phyloP scores from a whole-genome alignment of 2,113 vertebrate species.

The Sceloporus tristichus region DNA sequence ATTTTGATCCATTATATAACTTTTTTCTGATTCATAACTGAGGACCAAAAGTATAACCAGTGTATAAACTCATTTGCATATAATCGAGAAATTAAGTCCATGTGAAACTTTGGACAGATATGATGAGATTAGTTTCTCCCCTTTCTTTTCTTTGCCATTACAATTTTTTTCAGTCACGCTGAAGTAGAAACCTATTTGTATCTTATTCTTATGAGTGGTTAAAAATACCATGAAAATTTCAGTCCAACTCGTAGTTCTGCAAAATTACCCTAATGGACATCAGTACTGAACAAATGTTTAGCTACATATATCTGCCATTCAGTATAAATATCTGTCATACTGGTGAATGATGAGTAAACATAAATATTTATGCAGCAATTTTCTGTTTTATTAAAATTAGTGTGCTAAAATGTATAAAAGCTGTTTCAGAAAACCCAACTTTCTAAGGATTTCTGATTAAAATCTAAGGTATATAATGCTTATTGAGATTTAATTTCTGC shows the following conservation, averaged over 20 bases:
- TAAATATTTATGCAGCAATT: background rate
- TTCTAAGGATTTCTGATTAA: background rate
- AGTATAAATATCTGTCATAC: background rate
- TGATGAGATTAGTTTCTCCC: background rate
- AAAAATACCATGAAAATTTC: background rate
- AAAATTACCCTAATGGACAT: background rate
- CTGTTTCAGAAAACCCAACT: constrained; percentile 23
- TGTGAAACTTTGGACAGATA: background rate
- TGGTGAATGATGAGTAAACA: background rate
- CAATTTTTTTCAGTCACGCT: background rate
- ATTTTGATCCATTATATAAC: background rate
- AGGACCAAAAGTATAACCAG: background rate
- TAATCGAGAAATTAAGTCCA: background rate
- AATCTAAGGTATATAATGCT: constrained; percentile 36
- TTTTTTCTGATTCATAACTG: background rate
- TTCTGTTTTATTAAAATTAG: background rate
- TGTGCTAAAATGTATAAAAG: constrained; percentile 38
- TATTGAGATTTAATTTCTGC: constrained; percentile 37
- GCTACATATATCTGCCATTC: background rate
- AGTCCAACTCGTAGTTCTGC: background rate
- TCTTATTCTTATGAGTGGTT: background rate
- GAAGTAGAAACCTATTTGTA: constrained; percentile 4
- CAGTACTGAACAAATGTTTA: background rate
- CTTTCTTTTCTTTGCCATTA: background rate
- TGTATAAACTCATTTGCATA: background rate